Base-by-base conservation (phyloP, 2,113 vertebrate genomes). In the Mohoua ochrocephala region DNA sequence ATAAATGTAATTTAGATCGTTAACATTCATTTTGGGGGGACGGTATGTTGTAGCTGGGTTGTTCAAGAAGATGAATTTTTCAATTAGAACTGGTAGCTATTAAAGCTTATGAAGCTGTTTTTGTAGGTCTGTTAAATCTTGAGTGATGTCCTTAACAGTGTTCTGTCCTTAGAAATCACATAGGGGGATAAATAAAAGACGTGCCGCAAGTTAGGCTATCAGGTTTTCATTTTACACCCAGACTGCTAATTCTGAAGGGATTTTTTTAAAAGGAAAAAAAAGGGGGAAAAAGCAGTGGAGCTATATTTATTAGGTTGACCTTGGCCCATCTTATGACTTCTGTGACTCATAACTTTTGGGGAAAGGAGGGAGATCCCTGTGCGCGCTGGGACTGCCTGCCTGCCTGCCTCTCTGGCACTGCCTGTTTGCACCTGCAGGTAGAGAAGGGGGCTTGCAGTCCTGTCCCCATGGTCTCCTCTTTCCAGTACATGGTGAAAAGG, bases 1-100 rank as follows among this genome's bases (percentile, higher is more conserved):
- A 95, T 97, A 84, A 95, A 78, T 96, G 70, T 85, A 93, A 95
- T 88, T 94, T 84, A 74, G 63, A 85, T 91, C 5, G 5, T 91
- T 93, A 93, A 67, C 80, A 69, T 82, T 63, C 27, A 68, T 69
- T 79, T 41, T 18, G 12, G 20, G 14, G 30, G 30, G 17, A 49
- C 9, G 4, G 20, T 74, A 7, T 79, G 13, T 71, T 90, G 69
- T 88, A 82, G 42, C 42, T 74, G 50, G 4, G 23, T 79, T 88
- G 31, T 86, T 94, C 24, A 82, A 56, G 80, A 91, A 79, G 65
- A 31, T 77, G 5, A 31, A 68, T 93, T 92, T 86, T 96, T 80
- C 76, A 78, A 1, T 89, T 91, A 64, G 56, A 89, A 31, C 26
- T 89, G 31, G 47, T 75, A 84, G 57, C 64, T 94, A 31, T 49